Evolutionary conservation across 2,888 invertebrate species (phyloP), one percentile per base, ranked within the genome.

Genomic region (Thecophora atra): DNA sequence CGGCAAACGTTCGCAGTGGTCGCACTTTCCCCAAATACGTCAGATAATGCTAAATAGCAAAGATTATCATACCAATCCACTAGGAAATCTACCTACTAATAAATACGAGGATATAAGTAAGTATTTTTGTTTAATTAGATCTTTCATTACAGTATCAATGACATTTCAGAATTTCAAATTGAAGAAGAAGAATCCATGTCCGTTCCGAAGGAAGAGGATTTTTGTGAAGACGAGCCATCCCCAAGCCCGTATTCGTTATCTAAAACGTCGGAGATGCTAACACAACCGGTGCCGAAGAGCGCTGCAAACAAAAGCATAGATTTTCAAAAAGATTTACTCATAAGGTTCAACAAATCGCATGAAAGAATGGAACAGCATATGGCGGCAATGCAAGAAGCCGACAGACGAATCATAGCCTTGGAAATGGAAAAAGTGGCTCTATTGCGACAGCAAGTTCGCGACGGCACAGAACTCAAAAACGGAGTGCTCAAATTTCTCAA

Each of bases 281-380:
- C 54, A 54, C 21, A 7, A 6, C 2, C 21, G 19, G 1, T n/a
- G 19, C 54, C 21, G 21, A 19, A 19, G n/a, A n/a, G 6, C n/a
- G 24, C 54, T 54, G 54, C 54, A 54, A 54, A 8, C 8, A 54
- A 54, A 1, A 54, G n/a, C 21, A 54, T 3, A 13, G 13, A 54
- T 19, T 54, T 54, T 54, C 54, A 54, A 54, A 54, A 54, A 21
- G 19, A 54, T 54, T 21, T 54, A 21, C 24, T 54, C 24, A 11
- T 54, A 6, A 54, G 21, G 3, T 54, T 54, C 54, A 54, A 54
- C 54, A 54, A 54, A 19, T 54, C 54, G 3, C 13, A 21, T 13
- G n/a, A 54, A 54, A 54, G 11, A 54, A 54, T 54, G 54, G 54
- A 54, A 24, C 21, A 54, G 3, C 54, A 54, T 21, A 54, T 54